Evolutionary conservation across 1,140 invertebrate species (phyloP), one percentile per base, ranked within the genome.

Genomic region (Homarus americanus): DNA sequence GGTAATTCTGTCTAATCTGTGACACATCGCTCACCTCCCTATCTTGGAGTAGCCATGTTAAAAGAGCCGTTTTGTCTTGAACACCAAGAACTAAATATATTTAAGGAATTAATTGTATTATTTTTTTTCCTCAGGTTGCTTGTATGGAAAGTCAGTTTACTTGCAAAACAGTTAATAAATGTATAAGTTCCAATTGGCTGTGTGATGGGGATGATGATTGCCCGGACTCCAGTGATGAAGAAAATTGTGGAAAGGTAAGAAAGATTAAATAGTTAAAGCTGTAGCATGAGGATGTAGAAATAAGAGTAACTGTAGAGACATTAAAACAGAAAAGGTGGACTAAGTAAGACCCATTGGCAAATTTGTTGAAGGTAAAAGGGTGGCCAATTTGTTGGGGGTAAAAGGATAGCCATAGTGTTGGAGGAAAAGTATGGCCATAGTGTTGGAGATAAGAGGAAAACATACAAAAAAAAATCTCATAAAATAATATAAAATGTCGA

Each of bases 131-230:
- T n/a, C 75, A 78, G 75, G 75, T 41, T 9, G 28, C 34, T 40
- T 78, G 75, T 44, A 38, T n/a, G 34, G 44, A 41, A 20, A 78
- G 41, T 38, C 17, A 78, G 75, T 40, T 78, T 44, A n/a, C 38
- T 9, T 78, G 75, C 41, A 38, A 34, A 17, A 41, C 75, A n/a
- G 38, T 28, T 41, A 41, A 41, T 20, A 41, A 40, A 24, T 83
- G 80, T 38, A 38, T 83, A 36, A 58, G 32, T 24, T 66, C 53
- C 9, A 36, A 83, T 17, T 66, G 63, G 80, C 34, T 66, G 7
- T 83, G 80, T 69, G 80, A 83, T 69, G 80, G 80, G 9, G 63
- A 32, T 1, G 53, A 40, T n/a, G 80, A 83, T 34, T 83, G 80
- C 32, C 80, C 34, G 5, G 80, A 83, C 34, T 24, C 28, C 24